Percentiles rank a stretch among this genome's conserved stretches.
phyloP scores from a whole-genome alignment of 2,113 vertebrate genomes.

The Pardalotus punctatus region DNA sequence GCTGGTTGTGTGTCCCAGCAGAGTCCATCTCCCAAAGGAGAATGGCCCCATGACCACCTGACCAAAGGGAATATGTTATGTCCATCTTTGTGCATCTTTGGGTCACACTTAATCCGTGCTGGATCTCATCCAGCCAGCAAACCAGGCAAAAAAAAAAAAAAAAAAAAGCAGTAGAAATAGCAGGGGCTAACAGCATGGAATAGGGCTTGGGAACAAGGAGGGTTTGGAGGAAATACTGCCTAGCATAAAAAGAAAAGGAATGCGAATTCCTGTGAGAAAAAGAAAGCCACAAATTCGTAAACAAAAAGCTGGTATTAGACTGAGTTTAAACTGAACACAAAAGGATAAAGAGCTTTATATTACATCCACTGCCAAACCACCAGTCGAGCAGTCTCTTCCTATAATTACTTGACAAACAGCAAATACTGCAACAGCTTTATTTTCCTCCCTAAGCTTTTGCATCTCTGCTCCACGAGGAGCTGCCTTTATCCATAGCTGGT shows the following conservation, averaged over 20 bases:
- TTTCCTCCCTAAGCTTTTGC: not conserved
- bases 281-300: conserved; percentile 19
- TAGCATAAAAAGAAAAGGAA: not conserved
- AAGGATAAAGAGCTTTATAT: not conserved
- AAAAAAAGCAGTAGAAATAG: not conserved
- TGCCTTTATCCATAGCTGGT: not conserved
- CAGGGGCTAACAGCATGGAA: not conserved
- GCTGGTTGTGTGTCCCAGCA: not conserved
- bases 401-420: conserved; percentile 1
- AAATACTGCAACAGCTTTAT: not conserved
- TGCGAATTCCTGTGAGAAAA: conserved; percentile 24
- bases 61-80: not conserved
- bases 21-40: not conserved
- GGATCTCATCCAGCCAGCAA: not conserved
- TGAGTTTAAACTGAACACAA: conserved; percentile 1
- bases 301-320: conserved; percentile 4
- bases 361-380: conserved; percentile 2
- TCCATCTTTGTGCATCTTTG: not conserved
- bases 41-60: not conserved
- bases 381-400: not conserved
- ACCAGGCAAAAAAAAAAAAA: not conserved
- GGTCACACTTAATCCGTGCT: not conserved
- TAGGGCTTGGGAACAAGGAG: not conserved
- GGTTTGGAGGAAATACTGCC: not conserved
- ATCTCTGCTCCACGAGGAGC: not conserved